A percentile compares a stretch with the other conserved stretches of the same genome.
These are phyloP conservation scores for Sesia apiformis DNA, from an alignment of 2,888 invertebrate genomes.

Conservation along the genomic window DNA sequence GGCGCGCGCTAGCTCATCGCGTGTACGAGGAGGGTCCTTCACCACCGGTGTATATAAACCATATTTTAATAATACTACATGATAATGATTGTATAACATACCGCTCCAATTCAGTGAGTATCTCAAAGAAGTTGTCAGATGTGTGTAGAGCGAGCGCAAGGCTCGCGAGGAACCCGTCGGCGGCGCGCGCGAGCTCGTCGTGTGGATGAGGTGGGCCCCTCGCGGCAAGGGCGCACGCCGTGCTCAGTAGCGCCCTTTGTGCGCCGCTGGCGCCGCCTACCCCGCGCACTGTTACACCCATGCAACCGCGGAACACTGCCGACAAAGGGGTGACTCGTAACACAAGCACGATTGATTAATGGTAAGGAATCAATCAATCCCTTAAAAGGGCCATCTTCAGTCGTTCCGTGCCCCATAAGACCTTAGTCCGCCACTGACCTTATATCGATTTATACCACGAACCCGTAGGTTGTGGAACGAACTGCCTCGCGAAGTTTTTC, in stretches of 20 bases:
- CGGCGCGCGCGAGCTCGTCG: conserved; percentile 81
- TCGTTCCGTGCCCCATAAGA: too few species aligned
- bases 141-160: conserved; percentile 78
- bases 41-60: too few species aligned
- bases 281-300: conserved; percentile 52
- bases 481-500: too few species aligned
- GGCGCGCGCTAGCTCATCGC: too few species aligned
- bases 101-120: conserved; percentile 68
- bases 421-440: too few species aligned
- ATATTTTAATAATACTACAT: too few species aligned
- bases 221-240: conserved; percentile 83
- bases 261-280: conserved; percentile 61
- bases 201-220: conserved; percentile 78
- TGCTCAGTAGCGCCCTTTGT: conserved; percentile 75
- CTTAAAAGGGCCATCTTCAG: too few species aligned
- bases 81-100: background rate
- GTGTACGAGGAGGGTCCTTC: too few species aligned
- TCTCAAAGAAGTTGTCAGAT: conserved; percentile 72
- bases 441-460: too few species aligned
- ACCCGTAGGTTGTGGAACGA: too few species aligned
- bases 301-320: conserved; percentile 46
- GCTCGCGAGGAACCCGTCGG: conserved; percentile 79
- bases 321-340: background rate
- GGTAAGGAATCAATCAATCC: too few species aligned
- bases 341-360: background rate